Conservation (phyloP, 1,140 invertebrate genomes). For the Lepidurus apus region DNA sequence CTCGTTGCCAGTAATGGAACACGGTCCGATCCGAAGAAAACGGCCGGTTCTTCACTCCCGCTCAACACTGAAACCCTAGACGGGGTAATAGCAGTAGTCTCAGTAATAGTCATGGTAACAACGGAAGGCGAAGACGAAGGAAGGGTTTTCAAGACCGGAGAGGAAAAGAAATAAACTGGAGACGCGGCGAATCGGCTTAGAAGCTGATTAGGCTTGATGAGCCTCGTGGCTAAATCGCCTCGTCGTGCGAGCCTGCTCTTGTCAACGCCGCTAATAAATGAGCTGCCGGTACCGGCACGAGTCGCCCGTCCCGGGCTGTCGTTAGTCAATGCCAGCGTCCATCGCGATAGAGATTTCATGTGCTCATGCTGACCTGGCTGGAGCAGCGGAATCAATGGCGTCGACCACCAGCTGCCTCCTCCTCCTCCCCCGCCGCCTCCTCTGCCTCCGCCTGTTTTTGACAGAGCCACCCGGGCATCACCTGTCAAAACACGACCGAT, state of each 20-base stretch:
- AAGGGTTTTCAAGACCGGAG: background rate
- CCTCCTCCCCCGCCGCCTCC: background rate
- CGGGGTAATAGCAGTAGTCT: background rate
- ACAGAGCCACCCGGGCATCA: background rate
- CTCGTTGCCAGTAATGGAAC: slow-evolving; percentile 17
- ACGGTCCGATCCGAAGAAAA: background rate
- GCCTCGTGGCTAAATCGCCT: background rate
- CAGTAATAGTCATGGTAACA: background rate
- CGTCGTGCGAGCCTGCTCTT: background rate
- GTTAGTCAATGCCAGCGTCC: background rate
- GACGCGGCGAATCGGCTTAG: background rate
- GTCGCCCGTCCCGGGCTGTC: background rate
- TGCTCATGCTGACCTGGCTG: background rate
- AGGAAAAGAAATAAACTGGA: background rate
- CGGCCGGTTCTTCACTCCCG: background rate
- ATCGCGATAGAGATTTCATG: background rate
- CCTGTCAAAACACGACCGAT: background rate
- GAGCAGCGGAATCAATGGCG: no score
- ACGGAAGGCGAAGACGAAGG: background rate
- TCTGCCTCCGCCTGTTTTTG: background rate
- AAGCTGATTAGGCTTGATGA: slow-evolving; percentile 10
- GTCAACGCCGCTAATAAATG: background rate
- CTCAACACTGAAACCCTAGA: background rate
- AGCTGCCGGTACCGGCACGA: background rate
- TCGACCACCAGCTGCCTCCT: background rate